These are phyloP conservation scores for Drosophila pseudoobscura DNA, from an alignment of 1,140 invertebrate species.

Conservation along the genomic window DNA sequence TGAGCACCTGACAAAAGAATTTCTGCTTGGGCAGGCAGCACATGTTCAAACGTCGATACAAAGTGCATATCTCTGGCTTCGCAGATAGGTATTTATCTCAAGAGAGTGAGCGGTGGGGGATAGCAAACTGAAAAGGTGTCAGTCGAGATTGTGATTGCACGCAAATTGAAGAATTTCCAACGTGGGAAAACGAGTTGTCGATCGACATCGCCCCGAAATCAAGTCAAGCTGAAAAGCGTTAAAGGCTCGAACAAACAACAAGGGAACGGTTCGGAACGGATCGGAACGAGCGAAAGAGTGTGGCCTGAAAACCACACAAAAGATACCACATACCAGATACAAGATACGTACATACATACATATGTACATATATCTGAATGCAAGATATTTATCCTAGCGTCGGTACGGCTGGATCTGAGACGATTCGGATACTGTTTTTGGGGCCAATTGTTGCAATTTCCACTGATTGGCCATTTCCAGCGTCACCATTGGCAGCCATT, in stretches of 20 bases:
- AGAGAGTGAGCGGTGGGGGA: conserved; percentile 15
- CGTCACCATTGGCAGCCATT: conserved; percentile 59
- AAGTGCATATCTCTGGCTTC: conserved; percentile 11
- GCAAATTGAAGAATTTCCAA: conserved; percentile 80
- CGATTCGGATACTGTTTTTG: conserved; percentile 27
- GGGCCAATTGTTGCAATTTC: conserved; percentile 63
- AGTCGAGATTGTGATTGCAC: conserved; percentile 76
- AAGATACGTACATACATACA: conserved; percentile 26
- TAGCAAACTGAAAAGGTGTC: conserved; percentile 64
- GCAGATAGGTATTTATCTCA: conserved; percentile 33
- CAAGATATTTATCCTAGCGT: too few relatives aligned
- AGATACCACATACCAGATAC: conserved; percentile 38
- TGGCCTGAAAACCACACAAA: conserved; percentile 56
- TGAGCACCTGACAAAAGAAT: too few relatives aligned
- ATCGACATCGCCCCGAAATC: conserved; percentile 62
- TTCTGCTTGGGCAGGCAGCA: too few relatives aligned
- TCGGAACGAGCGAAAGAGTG: neutral
- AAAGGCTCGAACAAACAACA: conserved; percentile 72
- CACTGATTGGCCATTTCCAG: conserved; percentile 65
- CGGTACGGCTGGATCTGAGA: conserved; percentile 36
- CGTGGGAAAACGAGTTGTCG: conserved; percentile 74
- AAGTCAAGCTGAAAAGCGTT: conserved; percentile 72
- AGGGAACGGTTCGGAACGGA: neutral
- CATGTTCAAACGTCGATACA: conserved; percentile 17
- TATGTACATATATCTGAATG: conserved; percentile 6